Percentiles rank a stretch among this genome's conserved stretches.
phyloP scores from a whole-genome alignment of 2,113 vertebrate genomes.

The Etia nguti region DNA sequence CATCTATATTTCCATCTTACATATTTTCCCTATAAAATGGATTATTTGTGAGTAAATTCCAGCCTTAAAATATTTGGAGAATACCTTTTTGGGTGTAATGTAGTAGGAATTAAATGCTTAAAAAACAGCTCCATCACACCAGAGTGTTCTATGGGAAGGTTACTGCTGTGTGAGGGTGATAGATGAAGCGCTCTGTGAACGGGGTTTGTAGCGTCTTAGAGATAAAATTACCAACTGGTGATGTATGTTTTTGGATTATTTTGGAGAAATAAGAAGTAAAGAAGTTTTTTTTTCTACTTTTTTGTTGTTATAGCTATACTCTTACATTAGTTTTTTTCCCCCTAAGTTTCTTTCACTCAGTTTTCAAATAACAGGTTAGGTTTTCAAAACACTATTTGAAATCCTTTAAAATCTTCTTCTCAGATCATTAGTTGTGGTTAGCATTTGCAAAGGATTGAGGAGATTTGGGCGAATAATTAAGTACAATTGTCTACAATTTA shows the following conservation, averaged over 20 bases:
- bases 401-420: background rate
- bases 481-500: background rate
- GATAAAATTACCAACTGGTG: background rate
- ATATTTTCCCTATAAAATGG: background rate
- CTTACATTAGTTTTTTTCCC: fast-evolving
- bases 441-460: background rate
- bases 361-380: background rate
- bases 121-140: background rate
- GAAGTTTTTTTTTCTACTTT: background rate
- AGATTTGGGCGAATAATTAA: background rate
- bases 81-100: background rate
- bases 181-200: background rate
- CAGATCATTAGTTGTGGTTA: background rate
- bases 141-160: background rate
- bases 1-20: background rate
- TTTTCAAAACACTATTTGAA: background rate
- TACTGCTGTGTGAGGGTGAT: background rate
- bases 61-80: background rate
- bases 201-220: background rate
- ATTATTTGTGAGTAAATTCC: background rate
- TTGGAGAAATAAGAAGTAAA: background rate
- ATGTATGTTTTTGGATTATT: background rate
- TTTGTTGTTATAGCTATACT: background rate
- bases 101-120: background rate
- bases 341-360: background rate